Conservation (phyloP, 2,888 invertebrate species). For the Mythimna lalbum region DNA sequence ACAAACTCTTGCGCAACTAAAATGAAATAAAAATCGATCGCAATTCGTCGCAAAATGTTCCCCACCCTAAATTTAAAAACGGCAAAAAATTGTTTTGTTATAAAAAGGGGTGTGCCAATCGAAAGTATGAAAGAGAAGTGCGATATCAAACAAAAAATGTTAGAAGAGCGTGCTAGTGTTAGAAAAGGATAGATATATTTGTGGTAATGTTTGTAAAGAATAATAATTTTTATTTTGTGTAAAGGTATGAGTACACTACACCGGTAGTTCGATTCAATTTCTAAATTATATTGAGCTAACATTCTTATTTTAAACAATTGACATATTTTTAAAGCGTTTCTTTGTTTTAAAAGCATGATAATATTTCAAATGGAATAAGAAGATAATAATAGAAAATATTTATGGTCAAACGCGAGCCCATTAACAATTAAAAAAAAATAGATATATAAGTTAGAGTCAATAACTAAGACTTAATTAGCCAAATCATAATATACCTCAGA, state of each 20-base stretch:
- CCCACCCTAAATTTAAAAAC: slow-evolving; percentile 59
- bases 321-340: background rate
- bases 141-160: slow-evolving; percentile 57
- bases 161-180: slow-evolving; percentile 30
- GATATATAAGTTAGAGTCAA: too few relatives aligned
- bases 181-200: slow-evolving; percentile 66
- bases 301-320: background rate
- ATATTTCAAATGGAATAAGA: too few relatives aligned
- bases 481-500: too few relatives aligned
- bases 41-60: slow-evolving; percentile 62
- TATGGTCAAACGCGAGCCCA: too few relatives aligned
- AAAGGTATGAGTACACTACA: slow-evolving; percentile 45
- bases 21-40: slow-evolving; percentile 46
- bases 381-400: too few relatives aligned
- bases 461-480: too few relatives aligned
- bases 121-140: slow-evolving; percentile 63
- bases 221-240: slow-evolving; percentile 47
- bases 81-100: slow-evolving; percentile 65
- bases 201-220: slow-evolving; percentile 25
- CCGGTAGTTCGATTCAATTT: background rate
- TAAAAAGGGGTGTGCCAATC: slow-evolving; percentile 72
- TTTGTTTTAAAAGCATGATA: background rate
- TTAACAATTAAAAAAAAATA: too few relatives aligned
- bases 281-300: background rate
- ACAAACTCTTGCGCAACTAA: slow-evolving; percentile 60